Conservation (phyloP, 2,888 invertebrate species). For the Ligdia adustata region DNA sequence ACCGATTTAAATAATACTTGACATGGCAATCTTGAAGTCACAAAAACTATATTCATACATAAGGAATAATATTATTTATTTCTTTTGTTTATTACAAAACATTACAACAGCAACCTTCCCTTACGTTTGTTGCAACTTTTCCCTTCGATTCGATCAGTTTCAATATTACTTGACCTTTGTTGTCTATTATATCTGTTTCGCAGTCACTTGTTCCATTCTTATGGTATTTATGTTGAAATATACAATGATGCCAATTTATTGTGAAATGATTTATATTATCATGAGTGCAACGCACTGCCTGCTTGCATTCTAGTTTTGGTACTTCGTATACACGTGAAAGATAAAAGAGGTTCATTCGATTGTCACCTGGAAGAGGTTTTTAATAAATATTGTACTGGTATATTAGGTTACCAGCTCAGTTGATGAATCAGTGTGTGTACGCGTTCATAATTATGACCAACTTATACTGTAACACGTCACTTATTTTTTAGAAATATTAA, state of each 20-base stretch:
- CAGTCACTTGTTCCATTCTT: slow-evolving; percentile 56
- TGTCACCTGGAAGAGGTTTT: too few relatives aligned
- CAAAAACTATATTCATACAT: too few relatives aligned
- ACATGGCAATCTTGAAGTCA: too few relatives aligned
- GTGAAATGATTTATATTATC: slow-evolving; percentile 24
- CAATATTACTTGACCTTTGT: slow-evolving; percentile 61
- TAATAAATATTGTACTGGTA: too few relatives aligned
- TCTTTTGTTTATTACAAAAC: slow-evolving; percentile 17
- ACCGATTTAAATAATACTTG: too few relatives aligned
- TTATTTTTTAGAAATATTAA: too few relatives aligned
- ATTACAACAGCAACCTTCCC: slow-evolving; percentile 19
- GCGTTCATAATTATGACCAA: too few relatives aligned
- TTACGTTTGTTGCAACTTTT: slow-evolving; percentile 33
- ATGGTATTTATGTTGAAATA: slow-evolving; percentile 46
- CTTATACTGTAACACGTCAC: too few relatives aligned
- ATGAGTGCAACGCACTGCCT: slow-evolving; percentile 8
- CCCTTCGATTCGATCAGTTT: slow-evolving; percentile 47
- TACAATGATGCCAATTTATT: slow-evolving; percentile 39
- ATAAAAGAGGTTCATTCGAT: too few relatives aligned
- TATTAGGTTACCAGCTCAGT: too few relatives aligned
- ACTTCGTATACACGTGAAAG: too few relatives aligned
- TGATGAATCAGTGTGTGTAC: too few relatives aligned
- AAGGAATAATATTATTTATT: slow-evolving; percentile 1
- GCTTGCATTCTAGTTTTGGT: slow-evolving; percentile 2
- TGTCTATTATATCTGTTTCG: slow-evolving; percentile 58